Evolutionary conservation across 2,113 vertebrate genomes (phyloP).

Genomic region (Cryptotis parvus): DNA sequence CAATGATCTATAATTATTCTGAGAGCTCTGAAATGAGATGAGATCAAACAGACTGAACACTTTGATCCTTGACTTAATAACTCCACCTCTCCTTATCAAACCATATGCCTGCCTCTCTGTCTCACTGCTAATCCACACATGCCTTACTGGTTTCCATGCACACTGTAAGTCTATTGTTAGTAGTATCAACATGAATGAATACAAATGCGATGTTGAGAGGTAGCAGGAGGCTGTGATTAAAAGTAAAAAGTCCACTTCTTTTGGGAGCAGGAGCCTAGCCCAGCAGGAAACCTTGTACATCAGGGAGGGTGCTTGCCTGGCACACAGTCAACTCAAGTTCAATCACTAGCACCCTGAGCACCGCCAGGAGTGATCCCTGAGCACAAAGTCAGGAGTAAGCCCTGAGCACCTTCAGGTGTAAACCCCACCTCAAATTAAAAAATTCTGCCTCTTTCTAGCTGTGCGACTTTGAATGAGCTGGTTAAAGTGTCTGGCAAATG

Average conservation of each 20-base stretch:
- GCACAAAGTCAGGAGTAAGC: too few species aligned
- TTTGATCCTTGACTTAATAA: conserved; percentile 35
- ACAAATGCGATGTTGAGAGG: not conserved
- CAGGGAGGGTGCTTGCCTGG: too few species aligned
- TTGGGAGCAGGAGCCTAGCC: too few species aligned
- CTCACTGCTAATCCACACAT: not conserved
- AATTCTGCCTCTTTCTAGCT: too few species aligned
- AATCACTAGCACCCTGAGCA: too few species aligned
- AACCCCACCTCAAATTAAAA: too few species aligned
- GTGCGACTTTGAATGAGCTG: too few species aligned
- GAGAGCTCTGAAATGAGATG: conserved; percentile 42
- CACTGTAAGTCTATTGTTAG: not conserved
- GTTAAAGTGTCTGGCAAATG: too few species aligned
- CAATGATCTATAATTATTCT: conserved; percentile 51
- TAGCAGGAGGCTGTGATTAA: conserved; percentile 24
- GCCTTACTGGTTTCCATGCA: not conserved
- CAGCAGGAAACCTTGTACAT: too few species aligned
- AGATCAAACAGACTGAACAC: conserved; percentile 38
- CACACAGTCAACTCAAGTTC: too few species aligned
- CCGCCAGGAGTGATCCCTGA: too few species aligned
- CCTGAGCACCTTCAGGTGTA: too few species aligned
- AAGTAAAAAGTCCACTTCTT: not conserved
- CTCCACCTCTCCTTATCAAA: not conserved
- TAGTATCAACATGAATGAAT: conserved; percentile 26
- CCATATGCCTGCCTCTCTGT: not conserved